Percentiles rank a stretch among this genome's conserved stretches.
Conservation (phyloP, 2,113 vertebrate species). For the Eupsittula cactorum region DNA sequence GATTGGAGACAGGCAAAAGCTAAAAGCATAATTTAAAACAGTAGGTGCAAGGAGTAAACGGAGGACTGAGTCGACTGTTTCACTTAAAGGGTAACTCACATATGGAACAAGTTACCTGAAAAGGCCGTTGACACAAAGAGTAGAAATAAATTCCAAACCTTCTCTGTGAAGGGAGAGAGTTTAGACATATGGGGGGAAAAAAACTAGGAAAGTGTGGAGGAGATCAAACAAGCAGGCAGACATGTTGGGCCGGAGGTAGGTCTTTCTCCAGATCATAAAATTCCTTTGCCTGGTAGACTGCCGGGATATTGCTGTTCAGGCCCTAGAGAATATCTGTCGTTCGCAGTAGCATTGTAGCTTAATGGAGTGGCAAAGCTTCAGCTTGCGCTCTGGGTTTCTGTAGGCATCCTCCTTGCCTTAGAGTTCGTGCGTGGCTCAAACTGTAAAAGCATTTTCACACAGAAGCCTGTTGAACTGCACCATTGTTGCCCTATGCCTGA, state of each 20-base stretch:
- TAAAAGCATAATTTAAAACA: slow-evolving; percentile 4
- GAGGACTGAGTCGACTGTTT: neutral
- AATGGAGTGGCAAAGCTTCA: neutral
- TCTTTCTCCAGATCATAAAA: slow-evolving; percentile 17
- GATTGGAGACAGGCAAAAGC: neutral
- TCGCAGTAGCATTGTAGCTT: neutral
- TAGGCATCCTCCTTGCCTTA: neutral
- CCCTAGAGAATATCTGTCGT: neutral
- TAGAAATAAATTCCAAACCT: slow-evolving; percentile 45
- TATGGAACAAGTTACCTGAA: slow-evolving; percentile 51
- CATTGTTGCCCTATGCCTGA: neutral
- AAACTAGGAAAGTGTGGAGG: neutral
- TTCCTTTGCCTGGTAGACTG: neutral
- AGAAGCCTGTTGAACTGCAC: neutral
- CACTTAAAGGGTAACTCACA: neutral
- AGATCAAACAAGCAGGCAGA: slow-evolving; percentile 38
- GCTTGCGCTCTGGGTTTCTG: neutral
- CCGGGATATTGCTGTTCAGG: neutral
- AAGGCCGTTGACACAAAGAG: neutral
- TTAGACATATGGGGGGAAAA: neutral
- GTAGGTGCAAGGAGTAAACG: slow-evolving; percentile 6
- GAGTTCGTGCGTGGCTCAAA: neutral
- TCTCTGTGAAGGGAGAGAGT: neutral
- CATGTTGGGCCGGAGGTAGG: neutral
- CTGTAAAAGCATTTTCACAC: neutral